These are phyloP conservation scores for Eupeodes luniger DNA, from an alignment of 2,888 invertebrate species.

Conservation along the genomic window DNA sequence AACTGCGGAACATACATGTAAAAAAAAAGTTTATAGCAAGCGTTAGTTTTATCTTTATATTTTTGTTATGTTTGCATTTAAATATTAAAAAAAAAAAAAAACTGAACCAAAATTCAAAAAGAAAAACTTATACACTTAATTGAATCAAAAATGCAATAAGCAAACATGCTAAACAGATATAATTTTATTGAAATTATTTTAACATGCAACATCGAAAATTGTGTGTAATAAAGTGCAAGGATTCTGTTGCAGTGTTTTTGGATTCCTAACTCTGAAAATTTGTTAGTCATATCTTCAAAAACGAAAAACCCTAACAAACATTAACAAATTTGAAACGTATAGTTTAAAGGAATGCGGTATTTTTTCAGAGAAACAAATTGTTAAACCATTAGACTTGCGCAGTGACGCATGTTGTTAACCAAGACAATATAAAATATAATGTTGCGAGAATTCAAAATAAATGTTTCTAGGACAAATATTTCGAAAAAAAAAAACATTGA, in stretches of 20 bases:
- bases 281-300: not conserved
- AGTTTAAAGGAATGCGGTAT: too few species aligned
- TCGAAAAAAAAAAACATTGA: too few species aligned
- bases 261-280: not conserved
- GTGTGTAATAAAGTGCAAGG: not conserved
- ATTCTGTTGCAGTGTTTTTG: not conserved
- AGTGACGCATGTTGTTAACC: too few species aligned
- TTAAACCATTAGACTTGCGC: too few species aligned
- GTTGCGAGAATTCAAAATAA: too few species aligned
- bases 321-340: too few species aligned
- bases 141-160: not conserved
- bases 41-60: slow-evolving; percentile 43
- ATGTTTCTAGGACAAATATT: too few species aligned
- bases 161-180: not conserved
- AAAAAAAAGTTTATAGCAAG: slow-evolving; percentile 54
- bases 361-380: too few species aligned
- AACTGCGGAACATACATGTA: slow-evolving; percentile 66
- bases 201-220: slow-evolving; percentile 15
- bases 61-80: not conserved
- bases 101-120: not conserved
- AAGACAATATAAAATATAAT: too few species aligned
- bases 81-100: not conserved
- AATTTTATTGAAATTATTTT: not conserved
- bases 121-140: not conserved
- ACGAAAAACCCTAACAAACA: not conserved